Conservation (phyloP, 2,797 vertebrate species). For the Bucorvus abyssinicus region DNA sequence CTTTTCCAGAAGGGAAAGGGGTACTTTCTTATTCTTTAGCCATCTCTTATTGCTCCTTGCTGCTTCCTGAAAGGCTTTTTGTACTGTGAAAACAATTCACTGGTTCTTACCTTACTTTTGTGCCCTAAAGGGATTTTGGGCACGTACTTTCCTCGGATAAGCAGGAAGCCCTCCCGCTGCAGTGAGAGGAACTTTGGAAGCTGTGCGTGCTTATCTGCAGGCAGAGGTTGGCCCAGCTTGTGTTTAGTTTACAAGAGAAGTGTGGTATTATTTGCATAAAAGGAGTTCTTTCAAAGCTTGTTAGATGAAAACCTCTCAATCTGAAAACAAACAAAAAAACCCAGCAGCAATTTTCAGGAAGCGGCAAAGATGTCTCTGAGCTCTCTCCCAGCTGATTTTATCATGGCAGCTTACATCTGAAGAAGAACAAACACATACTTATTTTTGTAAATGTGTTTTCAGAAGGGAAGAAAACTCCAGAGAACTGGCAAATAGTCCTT, state of each 20-base stretch:
- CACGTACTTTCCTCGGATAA: background rate
- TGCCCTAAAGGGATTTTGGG: constrained; percentile 7
- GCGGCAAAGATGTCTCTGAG: background rate
- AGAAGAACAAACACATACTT: constrained; percentile 24
- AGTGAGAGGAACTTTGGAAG: background rate
- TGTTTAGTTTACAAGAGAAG: background rate
- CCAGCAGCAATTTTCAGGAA: constrained; percentile 16
- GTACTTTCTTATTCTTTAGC: constrained; percentile 2
- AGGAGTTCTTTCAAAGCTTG: constrained; percentile 13
- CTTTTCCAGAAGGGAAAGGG: background rate
- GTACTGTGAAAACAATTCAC: constrained; percentile 40
- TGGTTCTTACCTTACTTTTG: constrained; percentile 39
- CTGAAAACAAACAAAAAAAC: constrained; percentile 12
- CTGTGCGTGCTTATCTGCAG: background rate
- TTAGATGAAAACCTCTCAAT: background rate
- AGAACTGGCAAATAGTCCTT: background rate
- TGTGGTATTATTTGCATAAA: constrained; percentile 31
- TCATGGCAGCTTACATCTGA: constrained; percentile 1
- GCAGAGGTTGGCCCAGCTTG: background rate
- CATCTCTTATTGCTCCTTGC: background rate
- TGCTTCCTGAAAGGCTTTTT: constrained; percentile 46
- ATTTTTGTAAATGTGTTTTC: background rate
- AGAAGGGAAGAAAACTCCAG: constrained; percentile 9
- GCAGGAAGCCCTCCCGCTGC: background rate
- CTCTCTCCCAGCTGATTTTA: background rate